Conservation (phyloP, 2,113 vertebrate species). For the Macaca nemestrina region DNA sequence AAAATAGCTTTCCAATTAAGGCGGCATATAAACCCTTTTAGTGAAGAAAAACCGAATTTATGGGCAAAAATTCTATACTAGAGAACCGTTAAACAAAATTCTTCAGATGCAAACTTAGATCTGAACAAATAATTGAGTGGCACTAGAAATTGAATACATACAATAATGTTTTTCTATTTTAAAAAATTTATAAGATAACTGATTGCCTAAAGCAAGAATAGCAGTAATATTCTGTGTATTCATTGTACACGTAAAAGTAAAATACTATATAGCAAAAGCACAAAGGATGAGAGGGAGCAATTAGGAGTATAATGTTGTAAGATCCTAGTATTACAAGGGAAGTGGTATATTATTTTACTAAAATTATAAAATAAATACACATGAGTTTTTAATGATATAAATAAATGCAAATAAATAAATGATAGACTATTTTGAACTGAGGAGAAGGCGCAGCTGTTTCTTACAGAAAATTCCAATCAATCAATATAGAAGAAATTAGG, state of each 20-base stretch:
- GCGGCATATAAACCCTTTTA: not conserved
- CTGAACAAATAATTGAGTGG: not conserved
- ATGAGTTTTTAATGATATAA: not conserved
- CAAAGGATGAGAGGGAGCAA: not conserved
- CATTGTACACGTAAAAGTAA: not conserved
- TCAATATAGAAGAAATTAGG: too few relatives aligned
- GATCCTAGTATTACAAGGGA: not conserved
- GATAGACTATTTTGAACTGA: not conserved
- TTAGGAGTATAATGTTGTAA: not conserved
- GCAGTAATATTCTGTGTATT: not conserved
- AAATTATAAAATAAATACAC: not conserved
- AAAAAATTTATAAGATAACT: not conserved
- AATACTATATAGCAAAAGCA: not conserved
- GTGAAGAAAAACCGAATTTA: not conserved
- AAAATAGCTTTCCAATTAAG: not conserved
- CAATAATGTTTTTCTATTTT: not conserved
- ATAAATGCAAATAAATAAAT: not conserved
- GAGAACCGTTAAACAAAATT: not conserved
- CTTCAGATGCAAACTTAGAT: not conserved
- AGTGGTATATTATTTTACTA: not conserved
- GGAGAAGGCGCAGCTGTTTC: not conserved
- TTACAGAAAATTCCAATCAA: not conserved
- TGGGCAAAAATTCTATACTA: too few relatives aligned
- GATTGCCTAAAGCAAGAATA: not conserved
- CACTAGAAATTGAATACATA: not conserved